Evolutionary conservation across 2,113 vertebrate species (phyloP).

Genomic region (Salvelinus sp.): DNA sequence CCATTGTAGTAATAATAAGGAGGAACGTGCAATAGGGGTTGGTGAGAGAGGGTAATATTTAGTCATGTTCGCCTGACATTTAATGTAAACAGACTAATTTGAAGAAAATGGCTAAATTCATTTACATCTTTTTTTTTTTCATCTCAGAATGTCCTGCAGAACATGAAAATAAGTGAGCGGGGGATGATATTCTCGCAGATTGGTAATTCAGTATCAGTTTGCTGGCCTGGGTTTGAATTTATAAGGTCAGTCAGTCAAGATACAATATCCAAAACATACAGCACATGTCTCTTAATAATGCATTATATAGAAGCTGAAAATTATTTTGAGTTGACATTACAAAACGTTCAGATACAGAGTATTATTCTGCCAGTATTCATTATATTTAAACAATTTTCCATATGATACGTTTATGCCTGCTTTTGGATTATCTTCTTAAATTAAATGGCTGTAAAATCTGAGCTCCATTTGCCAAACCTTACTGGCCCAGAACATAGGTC

Average conservation of each 20-base stretch:
- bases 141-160: not conserved
- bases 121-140: conserved; percentile 6
- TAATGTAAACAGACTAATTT: conserved; percentile 61
- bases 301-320: not conserved
- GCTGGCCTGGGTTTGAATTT: not conserved
- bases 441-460: not conserved
- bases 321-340: not conserved
- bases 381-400: not conserved
- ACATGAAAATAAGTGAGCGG: not conserved
- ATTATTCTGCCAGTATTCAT: not conserved
- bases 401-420: not conserved
- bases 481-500: not conserved
- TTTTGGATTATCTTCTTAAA: not conserved
- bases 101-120: conserved; percentile 1
- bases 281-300: not conserved
- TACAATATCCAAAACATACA: not conserved
- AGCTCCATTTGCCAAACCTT: not conserved
- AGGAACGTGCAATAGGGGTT: conserved; percentile 83
- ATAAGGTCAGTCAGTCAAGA: not conserved
- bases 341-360: not conserved
- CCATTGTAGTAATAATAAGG: conserved; percentile 88
- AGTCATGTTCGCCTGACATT: conserved; percentile 84
- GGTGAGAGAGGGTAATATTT: conserved; percentile 81
- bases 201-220: not conserved
- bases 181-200: not conserved